Percentiles rank a stretch among this genome's conserved stretches.
These are phyloP conservation scores for Drosophila micromelanica DNA, from an alignment of 1,140 invertebrate genomes.

Conservation along the genomic window DNA sequence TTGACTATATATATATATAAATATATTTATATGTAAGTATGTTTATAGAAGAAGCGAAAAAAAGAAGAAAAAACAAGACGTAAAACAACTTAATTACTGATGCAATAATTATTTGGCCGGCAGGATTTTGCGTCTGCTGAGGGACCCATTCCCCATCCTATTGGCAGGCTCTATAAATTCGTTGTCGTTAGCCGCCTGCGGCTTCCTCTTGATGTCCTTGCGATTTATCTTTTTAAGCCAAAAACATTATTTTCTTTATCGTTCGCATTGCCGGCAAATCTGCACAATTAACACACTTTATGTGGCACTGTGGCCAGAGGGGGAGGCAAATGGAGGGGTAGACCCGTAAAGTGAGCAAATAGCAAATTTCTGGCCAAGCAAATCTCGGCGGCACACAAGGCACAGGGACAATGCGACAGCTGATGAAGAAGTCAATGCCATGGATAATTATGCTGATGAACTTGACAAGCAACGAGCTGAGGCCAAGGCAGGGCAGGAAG, in stretches of 20 bases:
- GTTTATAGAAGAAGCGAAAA: neutral
- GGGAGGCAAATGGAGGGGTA: too few species aligned
- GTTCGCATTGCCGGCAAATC: constrained; percentile 59
- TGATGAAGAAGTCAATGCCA: constrained; percentile 78
- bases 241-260: constrained; percentile 66
- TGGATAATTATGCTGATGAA: constrained; percentile 78
- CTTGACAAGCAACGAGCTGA: constrained; percentile 47
- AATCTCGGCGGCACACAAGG: constrained; percentile 35
- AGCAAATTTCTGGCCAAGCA: constrained; percentile 24
- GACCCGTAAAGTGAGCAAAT: constrained; percentile 7
- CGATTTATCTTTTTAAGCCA: constrained; percentile 80
- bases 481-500: neutral
- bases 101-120: constrained; percentile 46
- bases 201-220: constrained; percentile 44
- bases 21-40: neutral
- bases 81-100: constrained; percentile 49
- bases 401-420: constrained; percentile 56
- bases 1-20: neutral
- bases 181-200: constrained; percentile 29
- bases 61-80: constrained; percentile 5
- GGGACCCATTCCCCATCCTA: neutral
- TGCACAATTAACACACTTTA: constrained; percentile 79
- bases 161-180: constrained; percentile 34
- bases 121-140: too few species aligned
- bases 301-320: constrained; percentile 36